Evolutionary conservation across 1,140 invertebrate genomes (phyloP).

Genomic region (Ips typographus): DNA sequence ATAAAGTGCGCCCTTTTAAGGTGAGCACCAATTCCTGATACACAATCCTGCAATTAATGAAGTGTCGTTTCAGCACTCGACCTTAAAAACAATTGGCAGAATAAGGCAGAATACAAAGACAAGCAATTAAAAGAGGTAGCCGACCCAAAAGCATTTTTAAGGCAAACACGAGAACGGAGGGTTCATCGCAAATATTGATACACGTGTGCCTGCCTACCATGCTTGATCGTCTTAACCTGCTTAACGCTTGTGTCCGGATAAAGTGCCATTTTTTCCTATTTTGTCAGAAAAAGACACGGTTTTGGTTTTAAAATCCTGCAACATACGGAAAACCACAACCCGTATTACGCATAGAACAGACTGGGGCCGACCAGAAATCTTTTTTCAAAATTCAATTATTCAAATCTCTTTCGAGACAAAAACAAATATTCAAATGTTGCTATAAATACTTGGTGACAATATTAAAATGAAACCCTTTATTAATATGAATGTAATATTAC

Average conservation of each 20-base stretch:
- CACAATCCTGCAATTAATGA: conserved; percentile 10
- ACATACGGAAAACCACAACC: conserved; percentile 2
- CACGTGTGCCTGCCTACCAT: conserved; percentile 30
- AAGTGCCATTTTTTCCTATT: conserved; percentile 15
- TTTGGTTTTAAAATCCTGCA: conserved; percentile 23
- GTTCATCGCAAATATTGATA: conserved; percentile 28
- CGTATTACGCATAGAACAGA: no score
- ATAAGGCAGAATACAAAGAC: conserved; percentile 19
- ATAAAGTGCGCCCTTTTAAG: background rate
- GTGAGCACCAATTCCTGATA: background rate
- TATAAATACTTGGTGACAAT: conserved; percentile 54
- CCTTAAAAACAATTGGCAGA: conserved; percentile 24
- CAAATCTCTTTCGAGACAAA: conserved; percentile 41
- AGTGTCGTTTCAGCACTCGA: conserved; percentile 21
- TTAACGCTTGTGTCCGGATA: conserved; percentile 27
- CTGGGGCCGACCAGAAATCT: no score
- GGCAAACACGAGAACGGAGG: conserved; percentile 29
- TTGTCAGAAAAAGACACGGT: conserved; percentile 19
- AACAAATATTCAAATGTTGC: conserved; percentile 48
- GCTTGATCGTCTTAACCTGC: conserved; percentile 31
- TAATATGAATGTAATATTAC: conserved; percentile 51
- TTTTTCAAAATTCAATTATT: conserved; percentile 42
- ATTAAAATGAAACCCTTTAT: conserved; percentile 52
- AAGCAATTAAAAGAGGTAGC: conserved; percentile 28
- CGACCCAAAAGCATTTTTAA: conserved; percentile 33